phyloP scores from a whole-genome alignment of 2,797 vertebrate genomes.

The Thunnus albacares region DNA sequence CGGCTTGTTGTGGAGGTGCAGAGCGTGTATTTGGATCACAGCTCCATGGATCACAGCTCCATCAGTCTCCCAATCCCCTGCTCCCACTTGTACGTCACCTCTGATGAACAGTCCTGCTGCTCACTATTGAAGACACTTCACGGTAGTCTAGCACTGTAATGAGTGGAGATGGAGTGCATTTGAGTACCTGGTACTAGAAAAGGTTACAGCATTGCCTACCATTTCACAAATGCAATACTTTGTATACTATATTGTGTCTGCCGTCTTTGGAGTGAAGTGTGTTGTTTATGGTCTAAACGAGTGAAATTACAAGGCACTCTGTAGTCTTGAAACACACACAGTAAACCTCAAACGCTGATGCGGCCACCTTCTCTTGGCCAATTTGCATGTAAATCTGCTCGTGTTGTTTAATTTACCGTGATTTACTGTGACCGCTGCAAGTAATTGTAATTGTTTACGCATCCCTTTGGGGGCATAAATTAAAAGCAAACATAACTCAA shows the following conservation, averaged over 20 bases:
- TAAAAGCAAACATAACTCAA: slow-evolving; percentile 75
- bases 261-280: slow-evolving; percentile 55
- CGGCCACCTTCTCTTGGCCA: slow-evolving; percentile 68
- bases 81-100: slow-evolving; percentile 79
- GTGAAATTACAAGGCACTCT: slow-evolving; percentile 55
- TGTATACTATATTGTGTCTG: slow-evolving; percentile 33
- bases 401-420: slow-evolving; percentile 79
- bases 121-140: slow-evolving; percentile 80
- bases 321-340: slow-evolving; percentile 41
- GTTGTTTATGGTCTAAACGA: slow-evolving; percentile 67
- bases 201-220: slow-evolving; percentile 61
- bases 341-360: slow-evolving; percentile 64
- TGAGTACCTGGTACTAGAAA: slow-evolving; percentile 68
- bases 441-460: slow-evolving; percentile 80
- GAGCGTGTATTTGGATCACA: slow-evolving; percentile 73
- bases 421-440: slow-evolving; percentile 77
- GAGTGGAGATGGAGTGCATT: slow-evolving; percentile 78
- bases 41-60: slow-evolving; percentile 78
- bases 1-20: slow-evolving; percentile 61
- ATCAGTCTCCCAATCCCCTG: slow-evolving; percentile 78
- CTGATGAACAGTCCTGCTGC: slow-evolving; percentile 79
- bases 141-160: slow-evolving; percentile 73
- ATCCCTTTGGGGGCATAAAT: slow-evolving; percentile 77
- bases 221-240: slow-evolving; percentile 60
- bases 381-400: slow-evolving; percentile 81